Base-by-base conservation (phyloP, 2,888 invertebrate genomes). In the Trimorus sp. region DNA sequence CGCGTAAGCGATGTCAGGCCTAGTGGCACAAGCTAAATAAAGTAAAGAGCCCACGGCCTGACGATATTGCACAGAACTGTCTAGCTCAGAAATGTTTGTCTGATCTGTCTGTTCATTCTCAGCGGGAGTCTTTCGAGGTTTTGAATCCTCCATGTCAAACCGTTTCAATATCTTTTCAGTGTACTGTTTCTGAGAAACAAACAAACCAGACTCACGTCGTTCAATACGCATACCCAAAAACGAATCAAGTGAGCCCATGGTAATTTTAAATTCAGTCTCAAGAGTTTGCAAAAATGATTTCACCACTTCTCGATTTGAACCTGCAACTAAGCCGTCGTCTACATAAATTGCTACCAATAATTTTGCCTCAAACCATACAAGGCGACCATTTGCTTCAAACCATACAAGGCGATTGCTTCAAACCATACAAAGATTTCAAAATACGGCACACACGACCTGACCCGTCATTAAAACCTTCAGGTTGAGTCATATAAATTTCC, bases 361-460 rank as follows among this genome's bases (percentile, higher is more conserved):
- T 26, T 26, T 60, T 88, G 87, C 48, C 86, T 86, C 0, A 88
- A 83, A 12, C 87, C 87, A 79, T 89, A 88, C 12, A 89, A 37
- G 42, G 86, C 3, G 79, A 56, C n/a, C n/a, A n/a, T n/a, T 60
- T 88, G 87, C 48, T 86, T 86, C 0, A 88, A 83, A 12, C 87
- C 87, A 79, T 89, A 88, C 12, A 89, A 37, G 42, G 86, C 3
- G 79, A 56, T 60, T 88, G 87, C 48, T 86, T 86, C 0, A 88
- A 83, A 12, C 87, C 87, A 79, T 89, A 88, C 12, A 89, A 37
- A 45, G 86, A 83, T 60, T 79, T 84, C 14, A 75, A 79, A 3
- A 89, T 63, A n/a, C 71, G 78, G 56, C 87, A 88, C 0, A 88
- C 87, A 42, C 70, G 54, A 40, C 76, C 68, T 4, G 81, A 80